Base-by-base conservation (phyloP, 2,797 vertebrate genomes). In the Numenius phaeopus region DNA sequence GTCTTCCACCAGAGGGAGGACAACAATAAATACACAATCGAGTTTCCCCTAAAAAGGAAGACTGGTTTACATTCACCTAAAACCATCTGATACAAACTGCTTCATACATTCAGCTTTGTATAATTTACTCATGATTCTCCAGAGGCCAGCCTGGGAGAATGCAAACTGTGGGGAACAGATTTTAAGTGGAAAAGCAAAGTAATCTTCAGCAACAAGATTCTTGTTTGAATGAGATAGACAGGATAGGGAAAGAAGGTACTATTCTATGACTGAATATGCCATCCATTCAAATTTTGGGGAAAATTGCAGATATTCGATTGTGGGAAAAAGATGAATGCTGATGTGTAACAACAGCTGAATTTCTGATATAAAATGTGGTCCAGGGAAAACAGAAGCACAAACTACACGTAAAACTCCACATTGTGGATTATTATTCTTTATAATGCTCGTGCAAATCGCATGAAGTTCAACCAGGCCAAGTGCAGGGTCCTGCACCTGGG, bases 361-460 rank as follows among this genome's bases (percentile, higher is more conserved):
- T 76, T 37, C 34, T 49, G 32, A 49, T 61, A 3, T 6, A 23
- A 4, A 79, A n/a, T n/a, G 2, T 30, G 13, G 6, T 69, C 26
- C 19, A 72, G 34, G 14, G 21, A 81, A 70, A 17, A 50, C 4
- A 62, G 29, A 82, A 58, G 5, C 5, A 58, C 4, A 24, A 67
- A 49, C 7, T 11, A 19, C 14, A 37, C 0, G 2, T 9, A 13
- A 32, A 64, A 76, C 2, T 29, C 15, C 11, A 13, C 4, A 15
- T 1, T n/a, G 6, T n/a, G 22, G 2, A 18, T 58, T 54, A 20
- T 44, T 62, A 21, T 12, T 10, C 29, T 37, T 61, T 32, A 29
- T 17, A 50, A 39, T 37, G 5, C 17, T 37, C 34, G 34, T 37
- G 34, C 34, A 37, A 37, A 37, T 37, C 34, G 34, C 34, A 37